These are phyloP conservation scores for Rhinopomastus cyanomelas DNA, from an alignment of 2,113 vertebrate species.

Conservation along the genomic window DNA sequence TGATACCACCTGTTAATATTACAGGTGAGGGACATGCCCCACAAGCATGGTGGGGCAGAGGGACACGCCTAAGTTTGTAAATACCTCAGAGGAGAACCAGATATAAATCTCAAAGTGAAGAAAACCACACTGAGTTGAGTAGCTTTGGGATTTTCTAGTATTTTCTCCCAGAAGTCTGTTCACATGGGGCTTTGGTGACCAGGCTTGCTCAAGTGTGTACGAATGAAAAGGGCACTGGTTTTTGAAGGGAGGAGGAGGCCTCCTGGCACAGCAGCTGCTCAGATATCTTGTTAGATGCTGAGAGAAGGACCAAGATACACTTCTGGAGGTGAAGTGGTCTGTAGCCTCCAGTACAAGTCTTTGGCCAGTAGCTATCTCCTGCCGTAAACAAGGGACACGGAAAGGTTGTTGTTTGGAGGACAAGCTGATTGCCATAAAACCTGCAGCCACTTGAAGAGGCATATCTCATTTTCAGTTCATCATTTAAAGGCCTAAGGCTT, in stretches of 20 bases:
- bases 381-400: not conserved
- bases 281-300: not conserved
- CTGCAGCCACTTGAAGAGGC: not conserved
- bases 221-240: not conserved
- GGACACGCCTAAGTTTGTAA: not conserved
- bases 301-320: not conserved
- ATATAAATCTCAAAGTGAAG: not conserved
- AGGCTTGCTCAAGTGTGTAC: not conserved
- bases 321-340: not conserved
- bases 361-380: not conserved
- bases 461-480: not conserved
- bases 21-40: not conserved
- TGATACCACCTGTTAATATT: not conserved
- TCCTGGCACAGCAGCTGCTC: not conserved
- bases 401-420: not conserved
- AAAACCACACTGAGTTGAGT: not conserved
- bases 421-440: not conserved
- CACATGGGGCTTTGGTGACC: fast-evolving
- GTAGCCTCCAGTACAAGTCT: not conserved
- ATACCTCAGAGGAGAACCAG: not conserved
- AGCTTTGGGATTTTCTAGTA: too few relatives aligned
- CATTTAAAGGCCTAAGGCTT: not conserved
- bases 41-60: fast-evolving
- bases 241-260: not conserved
- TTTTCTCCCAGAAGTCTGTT: not conserved